Evolutionary conservation across 2,797 vertebrate species (phyloP).

Genomic region (Chanos chanos): DNA sequence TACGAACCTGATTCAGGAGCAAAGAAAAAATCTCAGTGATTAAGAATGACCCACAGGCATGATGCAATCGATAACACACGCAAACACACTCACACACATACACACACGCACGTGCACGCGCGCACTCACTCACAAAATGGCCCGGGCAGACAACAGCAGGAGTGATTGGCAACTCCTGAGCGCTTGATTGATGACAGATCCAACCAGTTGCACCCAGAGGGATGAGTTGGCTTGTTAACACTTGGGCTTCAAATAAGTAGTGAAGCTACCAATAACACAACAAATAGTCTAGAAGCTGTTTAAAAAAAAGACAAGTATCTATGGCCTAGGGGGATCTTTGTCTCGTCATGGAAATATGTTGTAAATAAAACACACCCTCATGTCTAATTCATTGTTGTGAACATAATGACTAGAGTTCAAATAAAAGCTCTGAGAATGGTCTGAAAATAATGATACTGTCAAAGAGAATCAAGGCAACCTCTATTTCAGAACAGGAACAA

Average conservation of each 20-base stretch:
- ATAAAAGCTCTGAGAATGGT: conserved; percentile 3
- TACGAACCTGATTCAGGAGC: conserved; percentile 8
- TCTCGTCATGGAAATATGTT: conserved; percentile 8
- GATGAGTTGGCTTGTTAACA: conserved; percentile 19
- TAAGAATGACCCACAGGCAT: conserved; percentile 35
- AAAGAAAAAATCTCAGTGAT: conserved; percentile 27
- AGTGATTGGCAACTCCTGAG: conserved; percentile 36
- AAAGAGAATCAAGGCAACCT: too few relatives aligned
- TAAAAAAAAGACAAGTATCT: conserved; percentile 6
- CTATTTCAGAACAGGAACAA: too few relatives aligned
- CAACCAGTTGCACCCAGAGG: conserved; percentile 4
- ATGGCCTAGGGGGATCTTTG: conserved; percentile 6
- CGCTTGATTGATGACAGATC: conserved; percentile 31
- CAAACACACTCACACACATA: conserved; percentile 7
- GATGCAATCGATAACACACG: conserved; percentile 32
- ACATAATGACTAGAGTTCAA: conserved; percentile 1
- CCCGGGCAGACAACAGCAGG: conserved; percentile 14
- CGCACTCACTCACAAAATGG: conserved; percentile 13
- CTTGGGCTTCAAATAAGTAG: conserved; percentile 38
- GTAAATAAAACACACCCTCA: conserved; percentile 33
- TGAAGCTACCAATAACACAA: conserved; percentile 4
- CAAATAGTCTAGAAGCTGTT: conserved; percentile 18
- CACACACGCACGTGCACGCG: background rate
- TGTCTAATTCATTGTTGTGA: conserved; percentile 23
- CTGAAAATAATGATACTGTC: too few relatives aligned